These are phyloP conservation scores for Globodera ellingtonae DNA, from an alignment of 1,140 invertebrate species.

Conservation along the genomic window DNA sequence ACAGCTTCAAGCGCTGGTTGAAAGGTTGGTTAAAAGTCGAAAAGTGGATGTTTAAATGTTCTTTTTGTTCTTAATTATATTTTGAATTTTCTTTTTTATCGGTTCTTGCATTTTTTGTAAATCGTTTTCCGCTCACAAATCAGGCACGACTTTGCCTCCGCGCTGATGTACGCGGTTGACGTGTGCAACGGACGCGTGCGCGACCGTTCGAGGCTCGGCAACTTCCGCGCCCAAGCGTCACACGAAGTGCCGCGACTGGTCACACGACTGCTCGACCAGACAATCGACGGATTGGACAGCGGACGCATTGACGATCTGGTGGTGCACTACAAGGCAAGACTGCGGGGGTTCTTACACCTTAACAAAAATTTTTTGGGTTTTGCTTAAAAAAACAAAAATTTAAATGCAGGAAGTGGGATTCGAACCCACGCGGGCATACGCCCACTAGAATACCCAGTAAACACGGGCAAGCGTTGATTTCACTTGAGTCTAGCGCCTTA, in stretches of 20 bases:
- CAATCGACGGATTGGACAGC: slow-evolving; percentile 38
- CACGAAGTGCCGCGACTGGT: slow-evolving; percentile 55
- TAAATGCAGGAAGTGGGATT: slow-evolving; percentile 29
- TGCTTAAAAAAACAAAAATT: slow-evolving; percentile 12
- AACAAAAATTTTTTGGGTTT: background rate
- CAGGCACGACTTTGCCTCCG: slow-evolving; percentile 47
- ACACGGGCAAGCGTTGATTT: slow-evolving; percentile 13
- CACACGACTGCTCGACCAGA: slow-evolving; percentile 42
- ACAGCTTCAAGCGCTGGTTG: slow-evolving; percentile 59
- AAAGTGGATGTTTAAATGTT: background rate
- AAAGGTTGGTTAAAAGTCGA: no score
- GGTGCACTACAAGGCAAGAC: slow-evolving; percentile 49
- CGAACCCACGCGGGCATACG: slow-evolving; percentile 30
- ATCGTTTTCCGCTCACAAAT: slow-evolving; percentile 20
- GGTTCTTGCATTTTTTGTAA: no score
- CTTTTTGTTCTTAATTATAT: background rate
- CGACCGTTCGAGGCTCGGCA: slow-evolving; percentile 9
- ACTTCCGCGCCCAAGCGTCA: slow-evolving; percentile 20
- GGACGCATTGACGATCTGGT: slow-evolving; percentile 47
- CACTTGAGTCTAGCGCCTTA: slow-evolving; percentile 29
- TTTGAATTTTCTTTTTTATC: background rate
- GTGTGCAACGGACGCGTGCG: slow-evolving; percentile 44
- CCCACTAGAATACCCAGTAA: slow-evolving; percentile 20
- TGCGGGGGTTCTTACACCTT: no score
- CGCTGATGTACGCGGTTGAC: slow-evolving; percentile 54